Conservation (phyloP, 2,797 vertebrate species). For the Epinephelus awoara region DNA sequence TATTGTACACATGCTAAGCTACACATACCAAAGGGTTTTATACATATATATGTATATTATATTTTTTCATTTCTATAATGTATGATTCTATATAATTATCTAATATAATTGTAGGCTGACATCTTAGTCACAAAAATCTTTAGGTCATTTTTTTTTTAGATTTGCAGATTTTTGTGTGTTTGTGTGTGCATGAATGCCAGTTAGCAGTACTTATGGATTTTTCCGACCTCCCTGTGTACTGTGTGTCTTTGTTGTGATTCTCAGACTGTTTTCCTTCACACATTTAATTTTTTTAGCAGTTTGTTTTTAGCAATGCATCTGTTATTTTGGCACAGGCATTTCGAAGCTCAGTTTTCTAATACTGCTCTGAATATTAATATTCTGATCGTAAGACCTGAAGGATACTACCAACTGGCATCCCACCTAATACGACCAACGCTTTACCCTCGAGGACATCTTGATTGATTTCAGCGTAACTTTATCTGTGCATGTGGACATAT, state of each 20-base stretch:
- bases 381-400: conserved; percentile 3
- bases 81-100: neutral
- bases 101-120: neutral
- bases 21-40: neutral
- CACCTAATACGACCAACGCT: neutral
- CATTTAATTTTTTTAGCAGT: conserved; percentile 38
- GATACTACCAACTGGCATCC: neutral
- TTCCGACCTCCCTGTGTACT: neutral
- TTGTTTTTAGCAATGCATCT: conserved; percentile 28
- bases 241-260: neutral
- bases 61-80: neutral
- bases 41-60: too few relatives aligned
- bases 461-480: conserved; percentile 48
- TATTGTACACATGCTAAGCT: neutral
- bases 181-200: neutral
- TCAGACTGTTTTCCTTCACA: conserved; percentile 32
- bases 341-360: conserved; percentile 7
- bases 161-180: conserved; percentile 16
- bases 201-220: neutral
- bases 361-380: conserved; percentile 8
- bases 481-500: conserved; percentile 57
- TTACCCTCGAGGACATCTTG: neutral
- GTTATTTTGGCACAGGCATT: conserved; percentile 30
- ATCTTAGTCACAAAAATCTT: neutral
- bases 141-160: neutral